Percentiles rank a stretch among this genome's conserved stretches.
Conservation (phyloP, 1,140 invertebrate genomes). For the Lasioglossum albipes region DNA sequence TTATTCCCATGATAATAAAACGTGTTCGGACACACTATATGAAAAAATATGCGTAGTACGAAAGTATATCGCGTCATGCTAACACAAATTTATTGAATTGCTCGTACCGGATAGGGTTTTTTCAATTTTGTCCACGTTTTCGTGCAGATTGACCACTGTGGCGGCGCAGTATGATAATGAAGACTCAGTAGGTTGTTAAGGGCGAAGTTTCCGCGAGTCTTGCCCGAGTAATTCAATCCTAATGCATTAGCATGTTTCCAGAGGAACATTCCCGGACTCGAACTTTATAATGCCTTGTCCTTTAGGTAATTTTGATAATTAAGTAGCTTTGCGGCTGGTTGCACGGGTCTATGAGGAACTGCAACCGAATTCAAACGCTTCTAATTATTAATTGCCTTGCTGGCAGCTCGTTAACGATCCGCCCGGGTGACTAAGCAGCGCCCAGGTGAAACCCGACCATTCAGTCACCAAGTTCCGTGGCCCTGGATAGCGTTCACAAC, state of each 20-base stretch:
- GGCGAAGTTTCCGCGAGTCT: neutral
- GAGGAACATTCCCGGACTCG: neutral
- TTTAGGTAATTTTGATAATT: slow-evolving; percentile 10
- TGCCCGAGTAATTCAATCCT: neutral
- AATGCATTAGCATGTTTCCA: neutral
- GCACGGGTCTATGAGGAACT: neutral
- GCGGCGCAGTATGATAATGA: too few species aligned
- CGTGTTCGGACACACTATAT: too few species aligned
- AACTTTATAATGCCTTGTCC: neutral
- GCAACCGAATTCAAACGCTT: slow-evolving; percentile 7
- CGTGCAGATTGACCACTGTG: too few species aligned
- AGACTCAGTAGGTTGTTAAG: too few species aligned
- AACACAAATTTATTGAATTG: too few species aligned
- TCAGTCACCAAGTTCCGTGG: neutral
- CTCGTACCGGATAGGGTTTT: too few species aligned
- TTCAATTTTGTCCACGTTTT: too few species aligned
- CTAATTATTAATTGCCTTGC: slow-evolving; percentile 13
- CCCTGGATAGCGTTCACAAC: too few species aligned
- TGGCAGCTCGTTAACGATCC: neutral
- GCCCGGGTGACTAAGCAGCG: neutral
- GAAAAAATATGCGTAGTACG: too few species aligned
- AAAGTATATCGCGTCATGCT: too few species aligned
- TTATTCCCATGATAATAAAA: too few species aligned
- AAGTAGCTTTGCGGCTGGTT: neutral
- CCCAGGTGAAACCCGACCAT: neutral